Evolutionary conservation across 2,888 invertebrate genomes (phyloP).

Genomic region (Uloborus plumipes): DNA sequence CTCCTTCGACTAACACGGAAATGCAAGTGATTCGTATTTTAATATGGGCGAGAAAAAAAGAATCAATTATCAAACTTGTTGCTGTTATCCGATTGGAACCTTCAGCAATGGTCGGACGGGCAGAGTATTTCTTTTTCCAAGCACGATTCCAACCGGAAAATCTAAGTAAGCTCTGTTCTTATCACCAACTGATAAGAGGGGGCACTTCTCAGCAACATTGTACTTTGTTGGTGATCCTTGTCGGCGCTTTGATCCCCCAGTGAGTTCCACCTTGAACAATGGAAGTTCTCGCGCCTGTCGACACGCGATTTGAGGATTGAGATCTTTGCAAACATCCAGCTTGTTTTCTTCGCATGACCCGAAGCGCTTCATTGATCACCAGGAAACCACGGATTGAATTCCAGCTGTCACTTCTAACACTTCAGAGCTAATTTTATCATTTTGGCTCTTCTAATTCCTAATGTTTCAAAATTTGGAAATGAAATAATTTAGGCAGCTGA

Average conservation of each 20-base stretch:
- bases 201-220: slow-evolving; percentile 52
- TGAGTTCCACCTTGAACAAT: slow-evolving; percentile 32
- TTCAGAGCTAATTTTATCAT: too few relatives aligned
- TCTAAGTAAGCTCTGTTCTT: slow-evolving; percentile 46
- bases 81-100: slow-evolving; percentile 25
- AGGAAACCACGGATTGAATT: slow-evolving; percentile 22
- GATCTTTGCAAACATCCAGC: slow-evolving; percentile 36
- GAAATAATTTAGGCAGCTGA: too few relatives aligned
- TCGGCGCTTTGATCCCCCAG: slow-evolving; percentile 58
- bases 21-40: slow-evolving; percentile 22
- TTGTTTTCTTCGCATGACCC: slow-evolving; percentile 15
- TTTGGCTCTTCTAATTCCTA: too few relatives aligned
- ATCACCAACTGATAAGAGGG: slow-evolving; percentile 51
- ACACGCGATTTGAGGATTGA: slow-evolving; percentile 44
- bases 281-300: slow-evolving; percentile 38
- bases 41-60: slow-evolving; percentile 10
- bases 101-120: slow-evolving; percentile 39
- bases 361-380: slow-evolving; percentile 19
- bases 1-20: slow-evolving; percentile 31
- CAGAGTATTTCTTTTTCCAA: slow-evolving; percentile 47
- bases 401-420: neutral
- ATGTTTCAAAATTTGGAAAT: too few relatives aligned
- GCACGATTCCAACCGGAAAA: slow-evolving; percentile 59
- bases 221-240: slow-evolving; percentile 61
- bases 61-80: slow-evolving; percentile 16